Conservation (phyloP, 2,888 invertebrate species). For the Drosophila eohydei region DNA sequence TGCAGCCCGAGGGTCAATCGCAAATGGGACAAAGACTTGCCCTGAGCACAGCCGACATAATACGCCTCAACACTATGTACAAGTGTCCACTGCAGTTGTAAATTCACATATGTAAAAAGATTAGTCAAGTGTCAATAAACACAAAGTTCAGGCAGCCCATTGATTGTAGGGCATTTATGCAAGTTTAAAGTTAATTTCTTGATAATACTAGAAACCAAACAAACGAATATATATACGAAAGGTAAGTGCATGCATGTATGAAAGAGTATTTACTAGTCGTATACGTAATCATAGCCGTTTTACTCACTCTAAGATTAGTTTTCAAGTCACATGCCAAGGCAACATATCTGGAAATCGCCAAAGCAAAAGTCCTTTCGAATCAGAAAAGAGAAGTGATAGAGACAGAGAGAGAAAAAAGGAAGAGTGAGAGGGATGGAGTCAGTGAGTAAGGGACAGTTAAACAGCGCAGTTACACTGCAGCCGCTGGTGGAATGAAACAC, state of each 20-base stretch:
- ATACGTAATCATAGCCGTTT: background rate
- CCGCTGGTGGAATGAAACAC: slow-evolving; percentile 37
- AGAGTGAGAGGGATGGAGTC: background rate
- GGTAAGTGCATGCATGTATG: too few species aligned
- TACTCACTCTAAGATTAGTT: slow-evolving; percentile 22
- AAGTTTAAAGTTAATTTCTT: too few species aligned
- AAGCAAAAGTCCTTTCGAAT: slow-evolving; percentile 6
- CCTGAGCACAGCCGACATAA: slow-evolving; percentile 56
- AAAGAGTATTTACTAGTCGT: background rate
- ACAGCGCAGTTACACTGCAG: background rate
- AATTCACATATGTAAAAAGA: background rate
- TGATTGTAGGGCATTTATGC: too few species aligned
- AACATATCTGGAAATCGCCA: slow-evolving; percentile 18
- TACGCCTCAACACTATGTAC: slow-evolving; percentile 71
- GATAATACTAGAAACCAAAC: too few species aligned
- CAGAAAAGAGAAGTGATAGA: background rate
- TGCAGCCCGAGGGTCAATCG: slow-evolving; percentile 39
- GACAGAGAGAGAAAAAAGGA: background rate
- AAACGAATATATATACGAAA: too few species aligned
- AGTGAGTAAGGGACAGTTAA: background rate
- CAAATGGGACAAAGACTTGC: slow-evolving; percentile 63
- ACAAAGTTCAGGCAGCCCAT: too few species aligned
- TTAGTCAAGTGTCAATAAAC: too few species aligned
- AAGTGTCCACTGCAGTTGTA: slow-evolving; percentile 42
- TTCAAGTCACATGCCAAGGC: slow-evolving; percentile 33